Evolutionary conservation across 2,797 vertebrate species (phyloP).

Genomic region (Pithecia hirsuta): DNA sequence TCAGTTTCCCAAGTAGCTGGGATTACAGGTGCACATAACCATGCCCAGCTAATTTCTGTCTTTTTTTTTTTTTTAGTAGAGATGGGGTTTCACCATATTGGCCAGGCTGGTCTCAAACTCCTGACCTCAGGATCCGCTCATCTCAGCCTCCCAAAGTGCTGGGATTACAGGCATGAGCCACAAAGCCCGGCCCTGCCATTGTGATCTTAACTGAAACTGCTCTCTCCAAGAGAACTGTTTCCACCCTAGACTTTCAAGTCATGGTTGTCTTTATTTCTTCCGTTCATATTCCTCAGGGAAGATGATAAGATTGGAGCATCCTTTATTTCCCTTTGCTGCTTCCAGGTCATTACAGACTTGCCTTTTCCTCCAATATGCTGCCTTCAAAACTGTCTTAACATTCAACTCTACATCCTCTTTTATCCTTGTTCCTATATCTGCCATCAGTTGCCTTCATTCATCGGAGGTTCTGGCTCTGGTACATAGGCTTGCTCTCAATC

Average conservation of each 20-base stretch:
- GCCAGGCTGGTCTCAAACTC: too few species aligned
- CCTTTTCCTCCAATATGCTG: neutral
- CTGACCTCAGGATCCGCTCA: too few species aligned
- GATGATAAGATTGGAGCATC: neutral
- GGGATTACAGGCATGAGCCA: too few species aligned
- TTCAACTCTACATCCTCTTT: neutral
- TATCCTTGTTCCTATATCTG: neutral
- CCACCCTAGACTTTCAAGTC: neutral
- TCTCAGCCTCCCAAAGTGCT: too few species aligned
- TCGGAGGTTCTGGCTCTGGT: neutral
- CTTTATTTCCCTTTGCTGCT: neutral
- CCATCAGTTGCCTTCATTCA: neutral
- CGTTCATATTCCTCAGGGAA: neutral
- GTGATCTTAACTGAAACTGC: neutral
- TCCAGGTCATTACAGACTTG: neutral
- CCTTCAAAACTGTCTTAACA: neutral
- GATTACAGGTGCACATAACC: too few species aligned
- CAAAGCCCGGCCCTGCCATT: too few species aligned
- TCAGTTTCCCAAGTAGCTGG: too few species aligned
- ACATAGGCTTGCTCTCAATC: neutral
- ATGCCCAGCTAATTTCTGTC: too few species aligned
- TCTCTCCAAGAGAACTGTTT: neutral
- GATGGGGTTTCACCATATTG: too few species aligned
- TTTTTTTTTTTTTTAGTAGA: too few species aligned
- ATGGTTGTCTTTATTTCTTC: neutral